Evolutionary conservation across 1,140 invertebrate species (phyloP).

Genomic region (Drosophila ambigua): DNA sequence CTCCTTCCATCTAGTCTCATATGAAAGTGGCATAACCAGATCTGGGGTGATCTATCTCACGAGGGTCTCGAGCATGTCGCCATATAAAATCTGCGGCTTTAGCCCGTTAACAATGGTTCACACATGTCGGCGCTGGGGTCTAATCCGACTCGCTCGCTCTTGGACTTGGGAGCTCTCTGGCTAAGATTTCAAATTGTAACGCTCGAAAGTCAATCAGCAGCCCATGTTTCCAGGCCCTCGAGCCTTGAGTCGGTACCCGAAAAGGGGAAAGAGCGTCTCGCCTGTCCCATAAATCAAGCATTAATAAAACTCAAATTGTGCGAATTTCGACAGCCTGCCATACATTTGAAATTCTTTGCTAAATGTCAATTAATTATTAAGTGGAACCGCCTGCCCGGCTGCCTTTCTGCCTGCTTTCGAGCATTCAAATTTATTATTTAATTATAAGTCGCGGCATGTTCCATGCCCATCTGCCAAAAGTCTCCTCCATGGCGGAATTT

Average conservation of each 20-base stretch:
- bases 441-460: constrained; percentile 73
- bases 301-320: constrained; percentile 69
- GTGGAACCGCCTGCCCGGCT: constrained; percentile 36
- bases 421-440: constrained; percentile 60
- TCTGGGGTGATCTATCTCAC: not conserved
- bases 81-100: constrained; percentile 4
- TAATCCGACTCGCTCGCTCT: constrained; percentile 5
- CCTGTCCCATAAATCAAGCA: constrained; percentile 61
- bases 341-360: constrained; percentile 69
- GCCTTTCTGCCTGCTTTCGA: constrained; percentile 17
- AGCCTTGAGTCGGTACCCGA: not conserved
- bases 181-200: constrained; percentile 62
- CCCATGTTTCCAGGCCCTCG: constrained; percentile 55
- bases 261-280: constrained; percentile 20
- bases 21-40: constrained; percentile 1
- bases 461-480: constrained; percentile 2
- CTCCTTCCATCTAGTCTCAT: not conserved
- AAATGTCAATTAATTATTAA: constrained; percentile 79
- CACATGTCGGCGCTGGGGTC: constrained; percentile 44
- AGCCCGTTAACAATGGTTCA: constrained; percentile 29
- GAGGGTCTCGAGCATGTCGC: not conserved
- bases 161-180: not conserved
- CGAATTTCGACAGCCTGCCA: constrained; percentile 55
- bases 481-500: constrained; percentile 39
- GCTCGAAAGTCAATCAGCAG: constrained; percentile 43